phyloP scores from a whole-genome alignment of 2,113 vertebrate genomes.

The Cyrtonyx montezumae region DNA sequence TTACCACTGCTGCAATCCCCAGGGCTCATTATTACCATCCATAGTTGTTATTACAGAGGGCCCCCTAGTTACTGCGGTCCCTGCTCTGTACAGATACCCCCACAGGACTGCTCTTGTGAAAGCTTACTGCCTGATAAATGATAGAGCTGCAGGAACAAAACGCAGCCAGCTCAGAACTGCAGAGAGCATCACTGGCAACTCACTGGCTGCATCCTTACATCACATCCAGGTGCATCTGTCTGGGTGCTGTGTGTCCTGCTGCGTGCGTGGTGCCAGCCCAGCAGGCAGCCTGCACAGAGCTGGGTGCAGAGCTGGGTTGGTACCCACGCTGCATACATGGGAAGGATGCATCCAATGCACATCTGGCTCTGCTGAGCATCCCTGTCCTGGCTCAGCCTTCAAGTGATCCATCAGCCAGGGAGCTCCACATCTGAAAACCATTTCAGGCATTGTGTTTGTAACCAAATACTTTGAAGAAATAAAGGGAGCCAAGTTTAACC shows the following conservation, averaged over 20 bases:
- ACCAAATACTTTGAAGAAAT: not conserved
- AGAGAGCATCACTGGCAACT: not conserved
- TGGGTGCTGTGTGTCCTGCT: not conserved
- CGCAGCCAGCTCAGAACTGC: not conserved
- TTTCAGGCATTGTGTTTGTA: not conserved
- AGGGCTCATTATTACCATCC: not conserved
- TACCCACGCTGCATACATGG: not conserved
- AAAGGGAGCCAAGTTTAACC: not conserved
- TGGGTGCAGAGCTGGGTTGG: not conserved
- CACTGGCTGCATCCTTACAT: fast-evolving
- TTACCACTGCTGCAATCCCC: not conserved
- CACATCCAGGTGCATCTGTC: fast-evolving
- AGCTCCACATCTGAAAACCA: not conserved
- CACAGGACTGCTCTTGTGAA: not conserved
- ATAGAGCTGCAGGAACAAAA: not conserved
- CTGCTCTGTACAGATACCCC: not conserved
- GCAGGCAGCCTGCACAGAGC: not conserved
- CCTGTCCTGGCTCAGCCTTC: not conserved
- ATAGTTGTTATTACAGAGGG: fast-evolving
- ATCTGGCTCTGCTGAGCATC: not conserved
- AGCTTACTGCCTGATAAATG: not conserved
- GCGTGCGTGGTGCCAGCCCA: not conserved
- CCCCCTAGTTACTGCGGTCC: not conserved
- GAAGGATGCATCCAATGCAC: not conserved
- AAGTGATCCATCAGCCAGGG: not conserved